phyloP scores from a whole-genome alignment of 2,797 vertebrate species.

The Pipistrellus pygmaeus region DNA sequence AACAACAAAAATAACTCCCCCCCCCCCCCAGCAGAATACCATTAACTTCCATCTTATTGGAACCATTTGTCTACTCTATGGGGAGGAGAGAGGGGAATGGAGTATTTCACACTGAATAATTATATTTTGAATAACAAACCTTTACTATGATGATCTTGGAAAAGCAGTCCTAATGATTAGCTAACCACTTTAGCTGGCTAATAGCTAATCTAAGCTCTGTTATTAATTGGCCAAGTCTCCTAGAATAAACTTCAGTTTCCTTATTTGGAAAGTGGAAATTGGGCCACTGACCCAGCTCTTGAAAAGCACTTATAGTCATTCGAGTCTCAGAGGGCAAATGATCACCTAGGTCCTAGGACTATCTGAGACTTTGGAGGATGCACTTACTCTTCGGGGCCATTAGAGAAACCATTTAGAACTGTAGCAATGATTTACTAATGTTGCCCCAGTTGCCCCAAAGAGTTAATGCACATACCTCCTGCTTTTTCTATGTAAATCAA shows the following conservation, averaged over 20 bases:
- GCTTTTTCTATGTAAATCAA: conserved; percentile 34
- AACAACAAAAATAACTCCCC: conserved; percentile 23
- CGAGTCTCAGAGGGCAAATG: too few relatives aligned
- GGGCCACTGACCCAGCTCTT: too few relatives aligned
- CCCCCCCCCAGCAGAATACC: not conserved
- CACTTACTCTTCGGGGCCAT: not conserved
- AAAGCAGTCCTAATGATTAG: conserved; percentile 60
- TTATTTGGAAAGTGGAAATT: conserved; percentile 5
- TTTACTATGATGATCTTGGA: conserved; percentile 36
- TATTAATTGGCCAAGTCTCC: conserved; percentile 54
- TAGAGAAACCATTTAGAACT: conserved; percentile 30
- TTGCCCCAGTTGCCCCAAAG: not conserved
- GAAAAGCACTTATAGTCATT: too few relatives aligned
- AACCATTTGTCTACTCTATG: not conserved
- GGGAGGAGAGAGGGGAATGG: not conserved
- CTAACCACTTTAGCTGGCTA: conserved; percentile 48
- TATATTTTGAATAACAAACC: conserved; percentile 32
- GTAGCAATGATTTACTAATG: conserved; percentile 7
- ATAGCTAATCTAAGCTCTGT: conserved; percentile 66
- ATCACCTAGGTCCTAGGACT: too few relatives aligned
- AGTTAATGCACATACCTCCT: conserved; percentile 46
- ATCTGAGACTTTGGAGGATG: too few relatives aligned
- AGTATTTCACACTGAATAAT: conserved; percentile 21
- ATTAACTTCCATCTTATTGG: conserved; percentile 12
- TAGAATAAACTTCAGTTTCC: conserved; percentile 61